Percentiles rank a stretch among this genome's conserved stretches.
Conservation (phyloP, 2,113 vertebrate species). For the Oreamnos americanus region DNA sequence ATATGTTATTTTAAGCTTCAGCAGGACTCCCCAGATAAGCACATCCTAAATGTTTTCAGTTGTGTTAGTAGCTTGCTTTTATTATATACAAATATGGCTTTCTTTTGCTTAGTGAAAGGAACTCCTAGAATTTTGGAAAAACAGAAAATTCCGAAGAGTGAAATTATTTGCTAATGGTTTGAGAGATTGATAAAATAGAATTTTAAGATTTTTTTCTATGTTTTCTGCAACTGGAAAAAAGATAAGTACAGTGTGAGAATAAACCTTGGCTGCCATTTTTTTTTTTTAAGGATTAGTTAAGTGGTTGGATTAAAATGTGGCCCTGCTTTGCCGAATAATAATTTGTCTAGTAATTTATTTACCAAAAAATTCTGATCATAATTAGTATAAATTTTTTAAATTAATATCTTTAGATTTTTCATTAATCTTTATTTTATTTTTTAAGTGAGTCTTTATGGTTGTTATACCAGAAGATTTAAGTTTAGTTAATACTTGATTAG, state of each 20-base stretch:
- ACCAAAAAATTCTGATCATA: background rate
- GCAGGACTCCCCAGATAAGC: background rate
- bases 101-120: constrained; percentile 7
- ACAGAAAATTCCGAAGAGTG: background rate
- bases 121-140: constrained; percentile 15
- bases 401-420: background rate
- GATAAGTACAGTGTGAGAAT: background rate
- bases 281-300: background rate
- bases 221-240: background rate
- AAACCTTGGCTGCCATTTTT: background rate
- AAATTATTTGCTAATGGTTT: background rate
- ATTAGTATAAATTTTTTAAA: background rate
- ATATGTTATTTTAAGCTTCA: background rate
- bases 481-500: background rate
- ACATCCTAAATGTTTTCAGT: background rate
- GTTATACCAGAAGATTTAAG: background rate
- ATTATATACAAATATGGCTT: background rate
- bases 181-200: background rate
- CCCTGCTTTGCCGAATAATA: constrained; percentile 55
- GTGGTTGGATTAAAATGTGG: constrained; percentile 14
- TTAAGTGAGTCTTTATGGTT: background rate
- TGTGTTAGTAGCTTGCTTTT: background rate
- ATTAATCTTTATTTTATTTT: background rate
- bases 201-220: background rate
- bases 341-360: constrained; percentile 10